These are phyloP conservation scores for Amphibalanus amphitrite DNA, from an alignment of 1,140 invertebrate species.

Conservation along the genomic window DNA sequence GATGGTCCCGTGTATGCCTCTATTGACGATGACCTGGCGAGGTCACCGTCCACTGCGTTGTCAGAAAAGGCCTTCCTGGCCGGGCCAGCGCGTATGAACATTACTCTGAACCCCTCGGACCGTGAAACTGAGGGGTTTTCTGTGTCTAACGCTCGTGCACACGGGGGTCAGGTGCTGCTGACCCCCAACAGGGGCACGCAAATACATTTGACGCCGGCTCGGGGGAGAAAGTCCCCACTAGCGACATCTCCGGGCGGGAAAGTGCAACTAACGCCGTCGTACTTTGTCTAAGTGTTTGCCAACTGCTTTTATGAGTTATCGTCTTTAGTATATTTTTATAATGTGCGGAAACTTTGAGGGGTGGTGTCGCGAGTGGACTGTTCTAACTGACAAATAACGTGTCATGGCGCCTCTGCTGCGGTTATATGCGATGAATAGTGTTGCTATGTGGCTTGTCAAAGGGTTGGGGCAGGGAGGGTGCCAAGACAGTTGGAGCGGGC, in stretches of 20 bases:
- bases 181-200: too few species aligned
- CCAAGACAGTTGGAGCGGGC: neutral
- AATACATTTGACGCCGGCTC: too few species aligned
- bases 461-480: neutral
- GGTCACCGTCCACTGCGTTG: neutral
- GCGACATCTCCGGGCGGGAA: neutral
- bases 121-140: too few species aligned
- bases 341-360: neutral
- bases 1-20: neutral
- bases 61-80: constrained; percentile 30
- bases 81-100: neutral
- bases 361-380: too few species aligned
- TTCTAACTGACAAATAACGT: too few species aligned
- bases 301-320: neutral
- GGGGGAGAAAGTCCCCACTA: too few species aligned
- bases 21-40: neutral
- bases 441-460: too few species aligned
- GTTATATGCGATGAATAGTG: too few species aligned
- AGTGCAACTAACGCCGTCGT: neutral
- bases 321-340: neutral
- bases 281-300: neutral
- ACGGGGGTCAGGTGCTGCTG: too few species aligned
- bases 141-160: too few species aligned
- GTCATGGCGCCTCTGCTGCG: too few species aligned
- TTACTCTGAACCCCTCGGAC: constrained; percentile 27